Base-by-base conservation (phyloP, 2,113 vertebrate genomes). In the Diadophis punctatus region DNA sequence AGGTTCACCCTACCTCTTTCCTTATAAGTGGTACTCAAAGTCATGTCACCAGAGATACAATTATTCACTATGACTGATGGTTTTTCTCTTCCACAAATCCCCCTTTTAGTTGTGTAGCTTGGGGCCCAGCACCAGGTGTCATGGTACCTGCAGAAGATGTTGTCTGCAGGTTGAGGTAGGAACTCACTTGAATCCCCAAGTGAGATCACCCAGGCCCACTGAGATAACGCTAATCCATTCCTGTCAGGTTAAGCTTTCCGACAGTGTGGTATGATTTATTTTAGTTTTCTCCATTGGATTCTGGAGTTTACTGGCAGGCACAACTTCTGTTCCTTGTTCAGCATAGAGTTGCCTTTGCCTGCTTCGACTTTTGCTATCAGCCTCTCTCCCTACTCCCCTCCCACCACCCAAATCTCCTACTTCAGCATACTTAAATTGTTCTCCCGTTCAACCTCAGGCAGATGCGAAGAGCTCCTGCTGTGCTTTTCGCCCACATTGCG, bases 401-500 rank as follows among this genome's bases (percentile, higher is more conserved):
- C 89, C 63, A n/a, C 27, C 46, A 18, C 48, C 80, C 55, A 90
- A 49, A 55, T 63, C 92, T 90, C n/a, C 46, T 43, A 80, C 53
- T 90, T 92, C 92, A 90, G 88, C 74, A 60, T 52, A 85, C 88
- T 86, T 51, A 89, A 92, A 92, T 90, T 86, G 88, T 90, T 80
- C 92, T 92, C 43, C 92, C 1, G 20, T 90, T 92, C 86, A 88
- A 90, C 43, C 46, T 86, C 74, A 90, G 88, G 80, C 92, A 92
- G 92, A 92, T 90, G 92, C 88, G 51, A 80, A 86, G 88, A 60
- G 18, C 53, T 90, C 88, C 92, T 90, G 88, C 92, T 92, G 92
- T 90, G 92, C 46, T 74, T 92, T 89, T 92, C 60, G 92, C 92
- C 92, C 74, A 86, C 88, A 85, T 85, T 49, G 43, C 55, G 39